Evolutionary conservation across 2,888 invertebrate genomes (phyloP).

Genomic region (Parapristionchus giblindavisi): DNA sequence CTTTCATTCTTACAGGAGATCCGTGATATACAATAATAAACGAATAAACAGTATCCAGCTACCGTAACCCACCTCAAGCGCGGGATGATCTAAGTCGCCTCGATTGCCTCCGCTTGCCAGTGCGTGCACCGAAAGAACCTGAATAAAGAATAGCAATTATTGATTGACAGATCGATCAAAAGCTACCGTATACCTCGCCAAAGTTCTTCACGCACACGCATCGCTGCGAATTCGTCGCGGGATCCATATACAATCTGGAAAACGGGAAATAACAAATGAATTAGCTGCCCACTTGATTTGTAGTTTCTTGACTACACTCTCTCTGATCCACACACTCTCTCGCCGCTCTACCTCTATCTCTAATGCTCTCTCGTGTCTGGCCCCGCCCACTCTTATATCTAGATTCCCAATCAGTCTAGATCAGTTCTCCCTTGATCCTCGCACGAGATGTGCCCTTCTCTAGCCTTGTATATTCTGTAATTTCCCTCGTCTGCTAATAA

Average conservation of each 20-base stretch:
- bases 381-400: too few relatives aligned
- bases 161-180: not conserved
- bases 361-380: too few relatives aligned
- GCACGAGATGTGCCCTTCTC: too few relatives aligned
- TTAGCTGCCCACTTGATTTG: too few relatives aligned
- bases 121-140: conserved; percentile 50
- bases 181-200: conserved; percentile 43
- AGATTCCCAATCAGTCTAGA: too few relatives aligned
- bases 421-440: too few relatives aligned
- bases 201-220: conserved; percentile 83
- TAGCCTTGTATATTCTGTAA: too few relatives aligned
- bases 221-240: conserved; percentile 73
- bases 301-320: too few relatives aligned
- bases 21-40: not conserved
- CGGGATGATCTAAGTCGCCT: conserved; percentile 73
- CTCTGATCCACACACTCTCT: too few relatives aligned
- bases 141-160: conserved; percentile 4
- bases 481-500: too few relatives aligned
- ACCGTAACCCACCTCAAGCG: conserved; percentile 69
- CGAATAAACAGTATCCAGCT: too few relatives aligned
- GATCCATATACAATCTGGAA: conserved; percentile 79
- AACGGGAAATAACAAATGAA: not conserved
- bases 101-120: conserved; percentile 53
- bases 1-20: not conserved
- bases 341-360: too few relatives aligned